Conservation (phyloP, 2,797 vertebrate genomes). For the Gymnoscopelus braueri region DNA sequence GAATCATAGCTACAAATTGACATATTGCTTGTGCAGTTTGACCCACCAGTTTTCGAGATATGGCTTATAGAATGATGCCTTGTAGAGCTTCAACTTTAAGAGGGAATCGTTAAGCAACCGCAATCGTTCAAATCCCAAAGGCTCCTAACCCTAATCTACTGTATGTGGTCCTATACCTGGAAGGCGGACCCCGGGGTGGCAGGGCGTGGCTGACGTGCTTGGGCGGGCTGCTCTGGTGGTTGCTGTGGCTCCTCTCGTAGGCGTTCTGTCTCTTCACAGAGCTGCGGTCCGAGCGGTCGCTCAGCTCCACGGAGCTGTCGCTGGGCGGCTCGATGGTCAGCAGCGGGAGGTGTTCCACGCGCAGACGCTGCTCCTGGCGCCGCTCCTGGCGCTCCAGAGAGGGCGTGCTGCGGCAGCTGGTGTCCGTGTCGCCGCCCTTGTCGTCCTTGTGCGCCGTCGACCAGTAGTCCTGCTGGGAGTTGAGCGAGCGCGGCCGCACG, state of each 20-base stretch:
- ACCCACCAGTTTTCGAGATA: too few species aligned
- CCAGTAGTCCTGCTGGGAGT: constrained; percentile 92
- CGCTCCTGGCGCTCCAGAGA: constrained; percentile 86
- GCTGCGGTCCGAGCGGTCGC: constrained; percentile 92
- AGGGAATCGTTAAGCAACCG: too few species aligned
- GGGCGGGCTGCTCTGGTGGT: constrained; percentile 88
- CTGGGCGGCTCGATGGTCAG: constrained; percentile 95
- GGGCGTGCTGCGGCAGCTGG: constrained; percentile 92
- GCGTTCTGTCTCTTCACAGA: constrained; percentile 89
- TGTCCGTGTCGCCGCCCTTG: constrained; percentile 88
- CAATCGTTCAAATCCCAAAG: too few species aligned
- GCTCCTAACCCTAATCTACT: too few species aligned
- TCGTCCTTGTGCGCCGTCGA: constrained; percentile 91
- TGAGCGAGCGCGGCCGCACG: constrained; percentile 85
- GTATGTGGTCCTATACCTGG: too few species aligned
- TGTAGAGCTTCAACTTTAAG: too few species aligned
- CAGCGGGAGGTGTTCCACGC: constrained; percentile 90
- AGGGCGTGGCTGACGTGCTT: constrained; percentile 86
- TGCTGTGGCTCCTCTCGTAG: constrained; percentile 80
- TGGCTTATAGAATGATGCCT: too few species aligned
- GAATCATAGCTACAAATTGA: too few species aligned
- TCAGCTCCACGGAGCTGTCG: constrained; percentile 95
- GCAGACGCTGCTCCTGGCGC: constrained; percentile 87
- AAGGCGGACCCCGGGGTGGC: constrained; percentile 81
- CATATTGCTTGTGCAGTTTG: too few species aligned